A percentile compares a stretch with the other conserved stretches of the same genome.
phyloP scores from a whole-genome alignment of 2,797 vertebrate species.

The Scarus forsteni region DNA sequence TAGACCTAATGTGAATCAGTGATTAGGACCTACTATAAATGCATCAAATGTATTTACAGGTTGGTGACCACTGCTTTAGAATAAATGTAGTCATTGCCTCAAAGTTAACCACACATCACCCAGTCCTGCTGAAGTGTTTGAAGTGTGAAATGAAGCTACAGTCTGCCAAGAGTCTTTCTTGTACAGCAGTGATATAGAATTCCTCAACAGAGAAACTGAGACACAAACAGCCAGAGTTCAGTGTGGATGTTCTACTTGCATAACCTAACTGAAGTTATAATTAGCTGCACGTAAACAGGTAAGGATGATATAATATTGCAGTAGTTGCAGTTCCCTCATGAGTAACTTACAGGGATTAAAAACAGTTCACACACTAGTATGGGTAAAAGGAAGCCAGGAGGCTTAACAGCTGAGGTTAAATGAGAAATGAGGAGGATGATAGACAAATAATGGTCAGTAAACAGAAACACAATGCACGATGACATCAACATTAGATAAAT shows the following conservation, averaged over 20 bases:
- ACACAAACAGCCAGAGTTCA: conserved; percentile 41
- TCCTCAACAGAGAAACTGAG: conserved; percentile 33
- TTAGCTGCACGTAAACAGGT: neutral
- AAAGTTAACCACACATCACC: conserved; percentile 47
- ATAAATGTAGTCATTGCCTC: neutral
- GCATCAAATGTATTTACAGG: no score
- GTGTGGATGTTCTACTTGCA: conserved; percentile 13
- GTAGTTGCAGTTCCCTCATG: no score
- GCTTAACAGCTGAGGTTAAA: no score
- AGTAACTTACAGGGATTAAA: no score
- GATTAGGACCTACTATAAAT: no score
- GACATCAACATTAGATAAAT: neutral
- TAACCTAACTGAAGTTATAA: conserved; percentile 3
- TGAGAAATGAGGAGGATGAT: no score
- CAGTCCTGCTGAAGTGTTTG: conserved; percentile 26
- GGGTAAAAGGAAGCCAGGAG: no score
- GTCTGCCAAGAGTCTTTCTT: conserved; percentile 40
- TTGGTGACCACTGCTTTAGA: no score
- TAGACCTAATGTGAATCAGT: no score
- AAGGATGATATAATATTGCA: neutral
- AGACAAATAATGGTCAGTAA: neutral
- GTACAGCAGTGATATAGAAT: conserved; percentile 52
- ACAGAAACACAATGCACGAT: neutral
- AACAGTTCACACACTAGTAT: no score
- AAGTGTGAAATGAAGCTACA: conserved; percentile 42